phyloP scores from a whole-genome alignment of 2,113 vertebrate genomes.

The Syngnathus floridae region DNA sequence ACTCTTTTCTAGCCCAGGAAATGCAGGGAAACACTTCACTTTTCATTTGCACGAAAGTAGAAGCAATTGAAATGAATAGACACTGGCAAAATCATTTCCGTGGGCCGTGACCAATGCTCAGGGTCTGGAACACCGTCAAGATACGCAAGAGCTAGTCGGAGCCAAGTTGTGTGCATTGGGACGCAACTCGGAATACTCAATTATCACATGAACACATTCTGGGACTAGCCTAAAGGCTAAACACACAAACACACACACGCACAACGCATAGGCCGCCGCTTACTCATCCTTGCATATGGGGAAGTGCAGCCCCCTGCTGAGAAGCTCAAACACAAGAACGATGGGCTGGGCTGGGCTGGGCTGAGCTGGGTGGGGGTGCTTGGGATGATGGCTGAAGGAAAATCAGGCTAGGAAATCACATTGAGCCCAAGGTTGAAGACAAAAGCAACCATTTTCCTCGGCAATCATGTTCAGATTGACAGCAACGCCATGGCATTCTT shows the following conservation, averaged over 20 bases:
- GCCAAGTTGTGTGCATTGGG: conserved; percentile 45
- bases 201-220: conserved; percentile 70
- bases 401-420: conserved; percentile 54
- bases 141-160: conserved; percentile 49
- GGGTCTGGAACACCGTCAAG: conserved; percentile 36
- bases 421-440: conserved; percentile 67
- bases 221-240: conserved; percentile 48
- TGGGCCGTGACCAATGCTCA: conserved; percentile 33
- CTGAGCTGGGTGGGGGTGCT: conserved; percentile 22
- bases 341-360: too few relatives aligned
- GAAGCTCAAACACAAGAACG: conserved; percentile 60
- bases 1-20: not conserved
- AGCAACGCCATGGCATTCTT: conserved; percentile 10
- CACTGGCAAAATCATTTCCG: conserved; percentile 18
- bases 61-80: conserved; percentile 4
- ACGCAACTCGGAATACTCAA: conserved; percentile 58
- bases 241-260: conserved; percentile 18
- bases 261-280: conserved; percentile 8
- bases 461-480: conserved; percentile 12
- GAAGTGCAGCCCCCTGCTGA: conserved; percentile 58
- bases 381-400: conserved; percentile 27
- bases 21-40: not conserved
- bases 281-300: conserved; percentile 42
- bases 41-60: not conserved
- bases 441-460: conserved; percentile 33